A percentile compares a stretch with the other conserved stretches of the same genome.
phyloP scores from a whole-genome alignment of 35 echinoderm and acorn worm genomes.

The Heliocidaris tuberculata region DNA sequence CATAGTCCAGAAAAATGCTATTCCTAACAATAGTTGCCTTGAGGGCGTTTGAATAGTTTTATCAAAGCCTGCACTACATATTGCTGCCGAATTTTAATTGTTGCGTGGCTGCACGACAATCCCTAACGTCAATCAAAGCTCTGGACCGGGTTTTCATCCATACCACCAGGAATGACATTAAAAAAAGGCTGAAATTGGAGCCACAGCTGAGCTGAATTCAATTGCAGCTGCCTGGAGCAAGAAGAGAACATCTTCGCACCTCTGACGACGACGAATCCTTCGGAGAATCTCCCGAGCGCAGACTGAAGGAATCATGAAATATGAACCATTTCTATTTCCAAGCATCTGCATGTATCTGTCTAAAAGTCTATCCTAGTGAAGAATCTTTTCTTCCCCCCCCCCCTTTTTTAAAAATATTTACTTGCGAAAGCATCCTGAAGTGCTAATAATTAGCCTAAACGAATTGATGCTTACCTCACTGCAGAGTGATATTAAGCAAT shows the following conservation, averaged over 20 bases:
- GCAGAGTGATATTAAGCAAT: neutral
- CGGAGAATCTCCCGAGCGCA: neutral
- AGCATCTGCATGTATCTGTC: neutral
- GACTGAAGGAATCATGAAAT: neutral
- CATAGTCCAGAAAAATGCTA: neutral
- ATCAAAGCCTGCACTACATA: neutral
- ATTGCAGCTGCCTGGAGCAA: neutral
- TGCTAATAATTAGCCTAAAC: neutral
- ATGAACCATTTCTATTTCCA: neutral
- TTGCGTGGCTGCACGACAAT: conserved; percentile 8
- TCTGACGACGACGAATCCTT: neutral
- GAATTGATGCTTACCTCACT: neutral
- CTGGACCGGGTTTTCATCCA: neutral
- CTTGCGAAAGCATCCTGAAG: neutral
- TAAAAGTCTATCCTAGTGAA: neutral
- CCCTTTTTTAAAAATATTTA: too few species aligned
- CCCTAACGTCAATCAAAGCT: neutral
- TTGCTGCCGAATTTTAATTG: neutral
- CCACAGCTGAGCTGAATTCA: conserved; percentile 7
- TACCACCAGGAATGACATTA: conserved; percentile 4
- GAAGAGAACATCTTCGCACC: neutral
- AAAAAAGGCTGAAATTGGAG: conserved; percentile 2
- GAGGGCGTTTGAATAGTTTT: neutral
- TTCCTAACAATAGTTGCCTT: neutral
- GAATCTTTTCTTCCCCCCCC: neutral